Percentiles rank a stretch among this genome's conserved stretches.
Evolutionary conservation across 2,888 invertebrate species (phyloP).

Genomic region (Salpingus planirostris): DNA sequence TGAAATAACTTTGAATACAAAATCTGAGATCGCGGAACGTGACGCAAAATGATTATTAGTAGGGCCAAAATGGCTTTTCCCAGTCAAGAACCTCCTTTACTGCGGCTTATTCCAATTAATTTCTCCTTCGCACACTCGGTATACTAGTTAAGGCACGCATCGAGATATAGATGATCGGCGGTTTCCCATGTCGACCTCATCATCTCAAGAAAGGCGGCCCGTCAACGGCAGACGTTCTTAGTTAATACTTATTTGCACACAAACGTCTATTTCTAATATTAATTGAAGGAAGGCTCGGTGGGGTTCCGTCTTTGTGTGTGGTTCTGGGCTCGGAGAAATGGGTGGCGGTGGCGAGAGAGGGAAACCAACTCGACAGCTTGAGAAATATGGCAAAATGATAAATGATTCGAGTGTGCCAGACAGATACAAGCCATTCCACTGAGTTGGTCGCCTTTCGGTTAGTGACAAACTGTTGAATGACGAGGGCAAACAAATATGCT

Average conservation of each 20-base stretch:
- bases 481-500: slow-evolving; percentile 27
- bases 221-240: slow-evolving; percentile 20
- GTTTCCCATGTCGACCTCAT: too few relatives aligned
- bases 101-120: too few relatives aligned
- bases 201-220: slow-evolving; percentile 5
- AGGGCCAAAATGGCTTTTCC: too few relatives aligned
- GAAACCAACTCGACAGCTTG: slow-evolving; percentile 26
- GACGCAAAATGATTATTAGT: too few relatives aligned
- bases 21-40: too few relatives aligned
- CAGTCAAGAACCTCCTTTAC: too few relatives aligned
- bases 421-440: slow-evolving; percentile 33
- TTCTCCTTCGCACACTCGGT: too few relatives aligned
- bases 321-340: not conserved
- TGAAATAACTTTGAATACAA: too few relatives aligned
- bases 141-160: too few relatives aligned
- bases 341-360: slow-evolving; percentile 4
- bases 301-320: slow-evolving; percentile 18
- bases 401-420: slow-evolving; percentile 36
- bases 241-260: slow-evolving; percentile 23
- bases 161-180: too few relatives aligned
- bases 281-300: slow-evolving; percentile 23
- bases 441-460: slow-evolving; percentile 35
- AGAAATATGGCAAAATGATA: slow-evolving; percentile 37
- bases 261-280: slow-evolving; percentile 25
- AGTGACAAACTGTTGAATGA: slow-evolving; percentile 38